phyloP scores from a whole-genome alignment of 2,888 invertebrate genomes.

The Apantesis nais region DNA sequence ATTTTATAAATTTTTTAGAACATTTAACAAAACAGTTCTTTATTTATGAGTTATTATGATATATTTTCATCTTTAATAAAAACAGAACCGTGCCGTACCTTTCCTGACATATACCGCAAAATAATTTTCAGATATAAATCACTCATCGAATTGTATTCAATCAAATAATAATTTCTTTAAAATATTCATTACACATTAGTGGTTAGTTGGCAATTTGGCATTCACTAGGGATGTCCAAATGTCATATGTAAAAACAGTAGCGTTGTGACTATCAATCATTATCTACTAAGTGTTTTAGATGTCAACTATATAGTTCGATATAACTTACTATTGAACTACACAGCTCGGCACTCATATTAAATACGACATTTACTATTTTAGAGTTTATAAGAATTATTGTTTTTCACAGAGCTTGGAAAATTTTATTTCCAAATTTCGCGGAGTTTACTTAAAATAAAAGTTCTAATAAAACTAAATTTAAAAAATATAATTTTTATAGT shows the following conservation, averaged over 20 bases:
- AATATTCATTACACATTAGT: constrained; percentile 35
- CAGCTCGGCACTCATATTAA: no score
- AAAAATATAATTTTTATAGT: no score
- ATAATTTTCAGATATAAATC: constrained; percentile 22
- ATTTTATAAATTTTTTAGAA: constrained; percentile 71
- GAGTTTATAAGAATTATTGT: no score
- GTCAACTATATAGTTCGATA: no score
- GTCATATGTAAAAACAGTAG: not conserved
- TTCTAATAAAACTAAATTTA: no score
- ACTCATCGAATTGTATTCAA: constrained; percentile 26
- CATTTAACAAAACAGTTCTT: constrained; percentile 35
- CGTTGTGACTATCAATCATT: not conserved
- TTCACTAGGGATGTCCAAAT: constrained; percentile 24
- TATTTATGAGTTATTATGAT: constrained; percentile 51
- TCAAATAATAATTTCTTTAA: constrained; percentile 30
- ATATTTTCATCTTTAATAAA: constrained; percentile 36
- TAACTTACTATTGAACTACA: no score
- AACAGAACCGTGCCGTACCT: constrained; percentile 22
- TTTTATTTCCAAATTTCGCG: no score
- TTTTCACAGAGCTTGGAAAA: no score
- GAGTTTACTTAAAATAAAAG: no score
- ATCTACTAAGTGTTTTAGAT: not conserved
- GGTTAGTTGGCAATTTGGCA: constrained; percentile 55
- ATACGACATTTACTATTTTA: no score
- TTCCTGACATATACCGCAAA: constrained; percentile 15